phyloP scores from a whole-genome alignment of 2,888 invertebrate species.

The Apamea epomidion region DNA sequence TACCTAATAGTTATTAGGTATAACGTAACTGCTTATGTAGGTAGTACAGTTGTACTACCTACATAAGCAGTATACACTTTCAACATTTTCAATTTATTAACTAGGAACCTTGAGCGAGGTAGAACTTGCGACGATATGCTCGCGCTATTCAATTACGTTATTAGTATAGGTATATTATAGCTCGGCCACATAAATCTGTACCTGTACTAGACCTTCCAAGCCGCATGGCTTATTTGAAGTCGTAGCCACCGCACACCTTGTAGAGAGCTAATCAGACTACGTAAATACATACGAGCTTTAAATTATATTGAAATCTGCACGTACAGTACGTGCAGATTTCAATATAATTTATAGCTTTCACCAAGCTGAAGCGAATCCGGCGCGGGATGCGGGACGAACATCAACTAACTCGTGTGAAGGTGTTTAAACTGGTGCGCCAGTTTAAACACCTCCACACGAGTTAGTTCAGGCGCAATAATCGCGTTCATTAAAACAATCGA shows the following conservation, averaged over 20 bases:
- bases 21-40: too few species aligned
- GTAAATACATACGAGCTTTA: neutral
- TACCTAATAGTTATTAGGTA: too few species aligned
- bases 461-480: too few species aligned
- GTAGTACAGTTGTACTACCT: too few species aligned
- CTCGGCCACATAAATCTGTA: neutral
- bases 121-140: neutral
- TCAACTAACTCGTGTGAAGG: neutral
- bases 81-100: conserved; percentile 16
- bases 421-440: too few species aligned
- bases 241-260: neutral
- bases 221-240: neutral
- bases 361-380: neutral
- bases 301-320: too few species aligned
- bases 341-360: neutral
- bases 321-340: too few species aligned
- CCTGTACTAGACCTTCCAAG: neutral
- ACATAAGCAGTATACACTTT: neutral
- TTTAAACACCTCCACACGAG: too few species aligned
- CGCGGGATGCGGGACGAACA: neutral
- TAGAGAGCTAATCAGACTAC: neutral
- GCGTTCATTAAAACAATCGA: too few species aligned
- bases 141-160: neutral
- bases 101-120: conserved; percentile 9
- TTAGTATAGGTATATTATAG: neutral